These are phyloP conservation scores for Darevskia mixta DNA, from an alignment of 2,797 vertebrate species.

Conservation along the genomic window DNA sequence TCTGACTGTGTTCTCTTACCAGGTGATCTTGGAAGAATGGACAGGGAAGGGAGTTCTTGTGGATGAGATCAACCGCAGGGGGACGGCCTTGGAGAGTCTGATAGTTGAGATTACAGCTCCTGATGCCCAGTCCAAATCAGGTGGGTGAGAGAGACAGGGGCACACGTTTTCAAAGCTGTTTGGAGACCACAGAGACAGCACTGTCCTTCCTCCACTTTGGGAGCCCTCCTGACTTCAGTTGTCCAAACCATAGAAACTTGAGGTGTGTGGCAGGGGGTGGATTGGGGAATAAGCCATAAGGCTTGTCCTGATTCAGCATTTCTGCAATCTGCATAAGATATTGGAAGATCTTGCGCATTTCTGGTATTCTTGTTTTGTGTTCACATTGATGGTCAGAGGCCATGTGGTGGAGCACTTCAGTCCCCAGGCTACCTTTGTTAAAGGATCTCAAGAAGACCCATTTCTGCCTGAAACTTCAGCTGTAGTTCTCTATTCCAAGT, in stretches of 20 bases:
- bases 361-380: not conserved
- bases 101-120: slow-evolving; percentile 92
- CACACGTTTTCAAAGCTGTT: not conserved
- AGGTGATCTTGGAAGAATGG: slow-evolving; percentile 92
- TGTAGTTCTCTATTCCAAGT: too few relatives aligned
- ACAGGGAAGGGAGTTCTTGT: slow-evolving; percentile 83
- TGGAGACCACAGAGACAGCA: not conserved
- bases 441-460: too few relatives aligned
- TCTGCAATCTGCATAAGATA: not conserved
- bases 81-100: slow-evolving; percentile 90
- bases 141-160: slow-evolving; percentile 73
- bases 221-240: not conserved
- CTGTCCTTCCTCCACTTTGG: not conserved
- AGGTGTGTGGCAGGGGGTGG: too few relatives aligned
- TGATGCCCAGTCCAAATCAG: slow-evolving; percentile 82
- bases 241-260: not conserved
- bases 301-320: not conserved
- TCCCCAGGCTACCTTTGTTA: too few relatives aligned
- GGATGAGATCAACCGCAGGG: slow-evolving; percentile 88
- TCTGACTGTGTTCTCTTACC: slow-evolving; percentile 49
- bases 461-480: too few relatives aligned
- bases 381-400: not conserved
- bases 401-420: not conserved
- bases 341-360: not conserved
- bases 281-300: too few relatives aligned